Evolutionary conservation across 2,797 vertebrate genomes (phyloP), one percentile per base, ranked within the genome.

Genomic region (Oreochromis mossambicus): DNA sequence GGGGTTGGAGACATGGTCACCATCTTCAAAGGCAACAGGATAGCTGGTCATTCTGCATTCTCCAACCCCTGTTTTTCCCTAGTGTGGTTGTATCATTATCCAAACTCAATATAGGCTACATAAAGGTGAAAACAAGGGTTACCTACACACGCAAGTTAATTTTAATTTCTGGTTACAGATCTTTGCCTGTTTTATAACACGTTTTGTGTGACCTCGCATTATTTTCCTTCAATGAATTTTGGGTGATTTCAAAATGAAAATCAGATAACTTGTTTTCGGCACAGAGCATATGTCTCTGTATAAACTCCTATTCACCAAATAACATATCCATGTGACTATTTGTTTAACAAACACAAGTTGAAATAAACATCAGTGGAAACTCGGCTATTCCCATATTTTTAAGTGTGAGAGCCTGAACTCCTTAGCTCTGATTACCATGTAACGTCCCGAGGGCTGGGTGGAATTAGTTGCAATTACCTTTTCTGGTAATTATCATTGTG

Each of bases 401-500:
- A 50, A 13, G 81, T 21, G 70, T 32, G 70, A 75, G 70, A 75
- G 43, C 26, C 70, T 26, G 5, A 86, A 66, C 77, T 58, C 52
- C 29, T 80, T 50, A 9, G 56, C 70, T 83, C 48, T 87, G 34
- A 88, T 88, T 36, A 61, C 75, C 26, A 82, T 54, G n/a, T 75
- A 58, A 83, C 81, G 52, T 85, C 88, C 90, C 9, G 26, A 80
- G 77, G 93, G 87, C 77, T 90, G 92, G 88, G 89, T 81, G 91
- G 93, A 94, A 93, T 92, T 91, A 86, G 79, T 89, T 81, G 89
- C 90, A 92, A 94, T 95, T 93, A 93, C 92, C 87, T 88, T 84
- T 93, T 86, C 54, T 82, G 83, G 87, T 92, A 92, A 93, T 93
- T 82, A 84, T 91, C 81, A 88, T 80, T 79, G 66, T 55, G 77